A percentile compares a stretch with the other conserved stretches of the same genome.
Evolutionary conservation across 2,113 vertebrate genomes (phyloP).

Genomic region (Etheostoma spectabile): DNA sequence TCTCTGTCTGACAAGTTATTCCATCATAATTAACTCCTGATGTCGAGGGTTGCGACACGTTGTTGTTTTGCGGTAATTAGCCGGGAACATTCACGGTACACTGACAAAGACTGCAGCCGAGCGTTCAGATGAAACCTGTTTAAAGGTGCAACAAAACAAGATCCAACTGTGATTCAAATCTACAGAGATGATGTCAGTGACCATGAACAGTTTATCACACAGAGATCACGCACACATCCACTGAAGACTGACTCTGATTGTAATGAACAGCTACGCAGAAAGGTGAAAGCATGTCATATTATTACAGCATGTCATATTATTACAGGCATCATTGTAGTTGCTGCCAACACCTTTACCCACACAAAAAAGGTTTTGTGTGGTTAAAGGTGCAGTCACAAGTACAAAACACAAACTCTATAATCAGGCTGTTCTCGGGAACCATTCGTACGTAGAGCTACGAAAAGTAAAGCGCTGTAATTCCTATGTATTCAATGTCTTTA

Average conservation of each 20-base stretch:
- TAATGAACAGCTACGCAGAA: neutral
- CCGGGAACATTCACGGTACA: neutral
- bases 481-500: too few relatives aligned
- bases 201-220: neutral
- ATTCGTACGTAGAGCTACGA: too few relatives aligned
- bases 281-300: neutral
- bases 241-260: neutral
- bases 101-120: constrained; percentile 7
- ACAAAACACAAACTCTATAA: neutral
- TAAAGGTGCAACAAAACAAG: neutral
- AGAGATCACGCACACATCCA: neutral
- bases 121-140: constrained; percentile 43
- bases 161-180: neutral
- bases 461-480: too few relatives aligned
- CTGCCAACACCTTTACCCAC: neutral
- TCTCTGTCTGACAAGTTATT: neutral
- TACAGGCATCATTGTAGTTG: neutral
- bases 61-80: constrained; percentile 20
- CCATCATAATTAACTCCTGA: neutral
- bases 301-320: neutral
- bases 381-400: neutral
- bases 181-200: neutral
- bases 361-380: neutral
- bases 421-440: too few relatives aligned
- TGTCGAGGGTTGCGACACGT: neutral